These are phyloP conservation scores for Microcebus jonahi DNA, from an alignment of 2,113 vertebrate species.

Conservation along the genomic window DNA sequence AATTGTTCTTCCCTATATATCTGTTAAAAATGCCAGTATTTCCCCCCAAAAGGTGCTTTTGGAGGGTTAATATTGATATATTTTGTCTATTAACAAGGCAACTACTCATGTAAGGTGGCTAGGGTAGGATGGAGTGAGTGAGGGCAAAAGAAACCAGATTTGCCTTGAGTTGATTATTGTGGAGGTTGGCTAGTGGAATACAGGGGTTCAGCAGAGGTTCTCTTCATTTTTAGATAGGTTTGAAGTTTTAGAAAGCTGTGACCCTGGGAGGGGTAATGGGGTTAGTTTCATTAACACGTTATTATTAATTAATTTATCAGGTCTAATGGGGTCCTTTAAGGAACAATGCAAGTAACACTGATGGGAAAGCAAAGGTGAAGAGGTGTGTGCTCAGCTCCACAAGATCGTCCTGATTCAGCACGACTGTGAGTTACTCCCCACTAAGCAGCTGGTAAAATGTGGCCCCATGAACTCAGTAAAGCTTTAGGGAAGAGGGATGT, in stretches of 20 bases:
- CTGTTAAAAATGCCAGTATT: not conserved
- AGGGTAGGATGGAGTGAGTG: not conserved
- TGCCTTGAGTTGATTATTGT: not conserved
- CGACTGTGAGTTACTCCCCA: not conserved
- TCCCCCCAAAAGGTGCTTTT: not conserved
- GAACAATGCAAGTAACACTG: not conserved
- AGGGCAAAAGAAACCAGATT: not conserved
- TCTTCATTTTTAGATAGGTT: not conserved
- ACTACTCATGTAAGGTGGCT: not conserved
- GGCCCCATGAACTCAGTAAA: not conserved
- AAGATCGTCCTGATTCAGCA: not conserved
- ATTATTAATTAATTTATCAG: not conserved
- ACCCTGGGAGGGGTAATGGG: not conserved
- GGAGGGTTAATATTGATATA: not conserved
- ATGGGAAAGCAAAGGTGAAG: not conserved
- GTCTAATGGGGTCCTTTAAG: not conserved
- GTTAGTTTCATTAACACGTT: not conserved
- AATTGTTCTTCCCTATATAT: not conserved
- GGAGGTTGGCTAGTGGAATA: not conserved
- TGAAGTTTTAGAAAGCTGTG: conserved; percentile 9
- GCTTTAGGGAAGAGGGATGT: not conserved
- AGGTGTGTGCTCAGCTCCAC: not conserved
- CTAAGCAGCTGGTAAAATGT: not conserved
- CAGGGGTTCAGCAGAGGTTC: not conserved
- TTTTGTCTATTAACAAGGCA: not conserved